Conservation (phyloP, 2,888 invertebrate genomes). For the Cantharis rufa region DNA sequence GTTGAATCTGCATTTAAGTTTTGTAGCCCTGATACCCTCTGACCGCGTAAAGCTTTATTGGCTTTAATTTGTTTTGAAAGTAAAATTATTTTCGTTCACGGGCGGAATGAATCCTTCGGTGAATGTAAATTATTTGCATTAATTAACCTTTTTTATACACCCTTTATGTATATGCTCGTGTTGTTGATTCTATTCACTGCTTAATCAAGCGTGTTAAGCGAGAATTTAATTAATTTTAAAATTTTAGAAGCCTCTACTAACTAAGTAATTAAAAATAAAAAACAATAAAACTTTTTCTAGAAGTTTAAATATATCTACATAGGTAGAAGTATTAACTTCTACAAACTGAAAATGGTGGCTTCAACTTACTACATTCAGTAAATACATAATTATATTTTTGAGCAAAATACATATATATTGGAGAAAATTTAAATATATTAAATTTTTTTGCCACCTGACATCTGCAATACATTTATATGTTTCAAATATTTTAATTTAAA, state of each 20-base stretch:
- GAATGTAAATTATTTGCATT: slow-evolving; percentile 25
- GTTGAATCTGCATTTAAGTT: slow-evolving; percentile 37
- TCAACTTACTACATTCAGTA: background rate
- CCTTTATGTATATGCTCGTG: background rate
- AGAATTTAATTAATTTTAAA: background rate
- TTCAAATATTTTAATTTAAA: no score
- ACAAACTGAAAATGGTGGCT: background rate
- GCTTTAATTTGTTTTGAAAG: slow-evolving; percentile 29
- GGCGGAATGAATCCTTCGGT: slow-evolving; percentile 13
- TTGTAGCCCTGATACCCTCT: slow-evolving; percentile 26
- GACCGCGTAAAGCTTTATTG: slow-evolving; percentile 20
- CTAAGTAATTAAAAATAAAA: background rate
- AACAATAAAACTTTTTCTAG: background rate
- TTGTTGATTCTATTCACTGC: slow-evolving; percentile 11
- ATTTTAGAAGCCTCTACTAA: background rate
- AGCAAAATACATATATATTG: background rate
- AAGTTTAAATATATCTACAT: background rate
- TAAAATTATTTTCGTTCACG: slow-evolving; percentile 27
- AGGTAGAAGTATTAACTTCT: background rate
- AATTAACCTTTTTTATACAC: slow-evolving; percentile 14
- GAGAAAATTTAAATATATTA: no score
- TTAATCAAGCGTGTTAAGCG: slow-evolving; percentile 11
- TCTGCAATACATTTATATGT: no score
- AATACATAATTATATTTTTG: background rate
- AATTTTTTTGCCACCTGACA: no score